A percentile compares a stretch with the other conserved stretches of the same genome.
Evolutionary conservation across 2,113 vertebrate species (phyloP).

Genomic region (Micronisus gabar): DNA sequence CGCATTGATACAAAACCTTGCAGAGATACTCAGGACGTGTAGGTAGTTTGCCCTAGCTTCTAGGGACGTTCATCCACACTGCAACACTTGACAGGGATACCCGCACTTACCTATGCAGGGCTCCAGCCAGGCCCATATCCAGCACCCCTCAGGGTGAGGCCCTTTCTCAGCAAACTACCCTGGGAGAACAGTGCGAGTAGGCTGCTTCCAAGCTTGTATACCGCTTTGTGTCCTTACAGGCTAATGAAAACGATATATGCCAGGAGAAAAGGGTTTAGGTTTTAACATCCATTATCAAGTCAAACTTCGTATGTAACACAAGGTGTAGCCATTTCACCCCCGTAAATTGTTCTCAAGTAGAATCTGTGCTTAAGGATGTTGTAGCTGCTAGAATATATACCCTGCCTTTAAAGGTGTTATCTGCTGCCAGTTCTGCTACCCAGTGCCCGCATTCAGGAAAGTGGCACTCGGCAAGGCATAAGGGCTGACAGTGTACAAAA

Average conservation of each 20-base stretch:
- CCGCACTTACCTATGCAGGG: background rate
- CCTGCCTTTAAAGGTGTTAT: background rate
- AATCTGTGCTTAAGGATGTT: background rate
- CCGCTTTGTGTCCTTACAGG: background rate
- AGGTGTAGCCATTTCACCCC: background rate
- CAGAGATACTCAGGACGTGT: background rate
- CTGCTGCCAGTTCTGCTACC: background rate
- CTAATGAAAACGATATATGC: background rate
- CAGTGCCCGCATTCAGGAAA: background rate
- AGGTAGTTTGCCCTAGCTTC: background rate
- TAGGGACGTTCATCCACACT: background rate
- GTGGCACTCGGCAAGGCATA: background rate
- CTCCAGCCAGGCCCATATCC: background rate
- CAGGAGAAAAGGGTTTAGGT: background rate
- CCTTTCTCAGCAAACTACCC: background rate
- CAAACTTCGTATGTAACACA: accelerated
- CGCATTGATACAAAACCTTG: background rate
- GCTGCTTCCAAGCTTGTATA: background rate
- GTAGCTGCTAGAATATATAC: background rate
- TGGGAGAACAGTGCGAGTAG: background rate
- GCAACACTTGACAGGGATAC: background rate
- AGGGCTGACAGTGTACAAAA: background rate
- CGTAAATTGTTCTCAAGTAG: background rate
- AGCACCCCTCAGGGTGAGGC: background rate
- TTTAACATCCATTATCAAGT: background rate